phyloP scores from a whole-genome alignment of 2,797 vertebrate species.

The Alcedo quadribrachys region DNA sequence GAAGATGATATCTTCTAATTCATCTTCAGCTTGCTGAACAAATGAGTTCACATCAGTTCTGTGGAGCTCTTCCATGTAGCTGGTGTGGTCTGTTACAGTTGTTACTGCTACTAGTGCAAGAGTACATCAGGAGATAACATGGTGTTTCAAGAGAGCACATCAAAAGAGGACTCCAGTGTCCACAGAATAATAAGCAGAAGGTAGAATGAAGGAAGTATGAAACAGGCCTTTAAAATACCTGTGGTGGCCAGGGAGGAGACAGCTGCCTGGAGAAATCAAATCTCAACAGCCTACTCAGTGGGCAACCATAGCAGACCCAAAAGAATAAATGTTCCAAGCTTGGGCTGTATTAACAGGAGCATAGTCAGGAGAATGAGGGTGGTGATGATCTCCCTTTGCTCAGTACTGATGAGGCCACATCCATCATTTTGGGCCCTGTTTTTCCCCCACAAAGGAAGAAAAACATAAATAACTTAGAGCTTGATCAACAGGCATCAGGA shows the following conservation, averaged over 20 bases:
- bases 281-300: not conserved
- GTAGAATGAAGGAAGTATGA: not conserved
- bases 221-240: not conserved
- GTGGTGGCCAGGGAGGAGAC: not conserved
- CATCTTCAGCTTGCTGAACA: not conserved
- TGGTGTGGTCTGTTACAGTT: not conserved
- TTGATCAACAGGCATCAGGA: not conserved
- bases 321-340: not conserved
- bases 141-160: not conserved
- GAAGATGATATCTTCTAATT: conserved; percentile 7
- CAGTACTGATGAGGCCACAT: not conserved
- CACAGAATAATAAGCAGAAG: not conserved
- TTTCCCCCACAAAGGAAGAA: too few species aligned
- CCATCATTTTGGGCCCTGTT: not conserved
- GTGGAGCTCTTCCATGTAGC: not conserved
- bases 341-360: not conserved
- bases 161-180: not conserved
- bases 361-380: not conserved
- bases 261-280: not conserved
- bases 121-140: not conserved
- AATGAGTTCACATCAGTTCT: not conserved
- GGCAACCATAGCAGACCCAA: not conserved
- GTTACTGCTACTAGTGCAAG: not conserved
- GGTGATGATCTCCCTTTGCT: not conserved
- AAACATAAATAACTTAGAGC: not conserved